Percentiles rank a stretch among this genome's conserved stretches.
phyloP scores from a whole-genome alignment of 2,797 vertebrate genomes.

The Acanthurus lineatus region DNA sequence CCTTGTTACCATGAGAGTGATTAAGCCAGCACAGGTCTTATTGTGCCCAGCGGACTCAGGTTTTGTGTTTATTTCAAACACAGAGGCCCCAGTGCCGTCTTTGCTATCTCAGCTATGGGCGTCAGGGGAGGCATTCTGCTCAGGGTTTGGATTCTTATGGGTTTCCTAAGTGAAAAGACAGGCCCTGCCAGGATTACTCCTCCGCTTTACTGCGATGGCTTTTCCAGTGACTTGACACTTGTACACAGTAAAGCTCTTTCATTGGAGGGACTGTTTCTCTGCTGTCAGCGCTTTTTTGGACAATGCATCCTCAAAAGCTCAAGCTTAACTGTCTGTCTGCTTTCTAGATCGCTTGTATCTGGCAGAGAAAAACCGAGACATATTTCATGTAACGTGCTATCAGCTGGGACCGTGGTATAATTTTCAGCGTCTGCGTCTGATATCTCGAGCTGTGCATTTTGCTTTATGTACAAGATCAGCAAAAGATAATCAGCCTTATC shows the following conservation, averaged over 20 bases:
- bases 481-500: slow-evolving; percentile 73
- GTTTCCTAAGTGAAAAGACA: slow-evolving; percentile 84
- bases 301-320: slow-evolving; percentile 61
- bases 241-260: slow-evolving; percentile 61
- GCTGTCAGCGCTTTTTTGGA: slow-evolving; percentile 71
- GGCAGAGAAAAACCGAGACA: slow-evolving; percentile 41
- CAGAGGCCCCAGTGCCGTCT: slow-evolving; percentile 64
- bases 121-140: slow-evolving; percentile 79
- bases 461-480: slow-evolving; percentile 63
- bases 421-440: slow-evolving; percentile 41
- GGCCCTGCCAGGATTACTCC: slow-evolving; percentile 66
- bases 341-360: slow-evolving; percentile 63
- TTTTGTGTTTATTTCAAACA: slow-evolving; percentile 75
- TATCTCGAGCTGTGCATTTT: slow-evolving; percentile 33
- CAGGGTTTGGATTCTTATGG: slow-evolving; percentile 77
- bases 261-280: slow-evolving; percentile 38
- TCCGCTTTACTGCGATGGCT: slow-evolving; percentile 73
- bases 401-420: slow-evolving; percentile 40
- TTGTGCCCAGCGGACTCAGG: slow-evolving; percentile 63
- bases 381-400: slow-evolving; percentile 59
- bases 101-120: slow-evolving; percentile 78
- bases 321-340: slow-evolving; percentile 56
- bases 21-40: slow-evolving; percentile 59
- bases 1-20: slow-evolving; percentile 50
- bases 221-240: slow-evolving; percentile 80